phyloP scores from a whole-genome alignment of 1,140 invertebrate species.

The Campodea augens region DNA sequence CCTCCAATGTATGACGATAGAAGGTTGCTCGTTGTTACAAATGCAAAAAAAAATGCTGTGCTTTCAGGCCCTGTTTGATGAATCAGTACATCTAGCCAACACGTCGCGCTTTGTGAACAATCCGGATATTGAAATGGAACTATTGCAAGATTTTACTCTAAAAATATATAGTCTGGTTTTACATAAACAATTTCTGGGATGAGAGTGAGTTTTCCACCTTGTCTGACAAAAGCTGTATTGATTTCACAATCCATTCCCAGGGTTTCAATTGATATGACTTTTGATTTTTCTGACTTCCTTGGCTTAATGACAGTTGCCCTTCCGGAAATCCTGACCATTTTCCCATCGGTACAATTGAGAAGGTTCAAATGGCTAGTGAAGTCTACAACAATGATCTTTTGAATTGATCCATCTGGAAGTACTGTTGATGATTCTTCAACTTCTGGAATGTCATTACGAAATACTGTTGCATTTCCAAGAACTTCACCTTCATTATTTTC shows the following conservation, averaged over 20 bases:
- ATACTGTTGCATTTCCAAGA: constrained; percentile 38
- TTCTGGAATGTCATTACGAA: constrained; percentile 39
- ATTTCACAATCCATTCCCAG: background rate
- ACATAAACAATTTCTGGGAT: too few relatives aligned
- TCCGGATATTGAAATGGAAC: too few relatives aligned
- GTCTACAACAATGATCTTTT: constrained; percentile 41
- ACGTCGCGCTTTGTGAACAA: too few relatives aligned
- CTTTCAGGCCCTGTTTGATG: too few relatives aligned
- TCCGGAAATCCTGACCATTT: constrained; percentile 40
- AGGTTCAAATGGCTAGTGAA: constrained; percentile 40
- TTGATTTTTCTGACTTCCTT: constrained; percentile 8
- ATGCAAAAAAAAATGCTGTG: too few relatives aligned
- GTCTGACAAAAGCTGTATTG: background rate
- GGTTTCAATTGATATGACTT: background rate
- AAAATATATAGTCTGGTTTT: too few relatives aligned
- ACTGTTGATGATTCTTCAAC: constrained; percentile 36
- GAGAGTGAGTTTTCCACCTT: too few relatives aligned
- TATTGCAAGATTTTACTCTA: too few relatives aligned
- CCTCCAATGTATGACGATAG: too few relatives aligned
- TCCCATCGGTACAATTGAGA: constrained; percentile 28
- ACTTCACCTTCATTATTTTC: constrained; percentile 32
- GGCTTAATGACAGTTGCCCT: constrained; percentile 39
- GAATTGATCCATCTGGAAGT: constrained; percentile 28
- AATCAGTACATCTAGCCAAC: too few relatives aligned
- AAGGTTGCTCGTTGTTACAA: too few relatives aligned